Base-by-base conservation (phyloP, 2,888 invertebrate genomes). In the Philaethria dido region DNA sequence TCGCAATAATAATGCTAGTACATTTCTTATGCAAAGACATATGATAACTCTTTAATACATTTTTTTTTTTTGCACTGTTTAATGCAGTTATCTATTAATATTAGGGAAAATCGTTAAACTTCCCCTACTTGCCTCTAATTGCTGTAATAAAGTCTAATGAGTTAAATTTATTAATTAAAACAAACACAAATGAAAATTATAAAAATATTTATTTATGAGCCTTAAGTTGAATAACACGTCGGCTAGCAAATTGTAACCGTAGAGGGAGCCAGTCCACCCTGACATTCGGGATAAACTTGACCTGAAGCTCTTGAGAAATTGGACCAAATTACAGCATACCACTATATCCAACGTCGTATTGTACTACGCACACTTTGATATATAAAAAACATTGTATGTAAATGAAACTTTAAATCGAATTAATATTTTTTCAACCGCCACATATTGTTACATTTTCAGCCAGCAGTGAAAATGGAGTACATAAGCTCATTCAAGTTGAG, bases 401-500 rank as follows among this genome's bases (percentile, higher is more conserved):
- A 57, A 25, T 22, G 14, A 44, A 22, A 18, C 3, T 13, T 2
- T 13, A 22, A 22, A 22, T 9, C 0, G 22, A 22, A 47, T 22
- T 20, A n/a, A n/a, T 50, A 50, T 52, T 52, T 52, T 52, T 9
- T 29, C n/a, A 29, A 16, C 16, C 8, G 45, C 6, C 47, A 14
- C 0, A 16, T 14, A 60, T 39, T 16, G 22, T 63, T 45, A 45
- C 22, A 55, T 80, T 88, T 85, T 92, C 89, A 18, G n/a, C n/a
- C n/a, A n/a, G n/a, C 87, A 90, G 92, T 81, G 76, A 91, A 85
- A 87, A 96, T 96, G 96, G 94, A 93, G 79, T 76, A 93, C 79
- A 84, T 95, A 69, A 84, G 85, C 78, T 89, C 87, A 78, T 80
- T 95, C n/a, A n/a, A 74, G 93, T 94, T 77, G 95, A 94, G 75